Percentiles rank a stretch among this genome's conserved stretches.
These are phyloP conservation scores for Myrmophylax atrothorax DNA, from an alignment of 2,113 vertebrate genomes.

Conservation along the genomic window DNA sequence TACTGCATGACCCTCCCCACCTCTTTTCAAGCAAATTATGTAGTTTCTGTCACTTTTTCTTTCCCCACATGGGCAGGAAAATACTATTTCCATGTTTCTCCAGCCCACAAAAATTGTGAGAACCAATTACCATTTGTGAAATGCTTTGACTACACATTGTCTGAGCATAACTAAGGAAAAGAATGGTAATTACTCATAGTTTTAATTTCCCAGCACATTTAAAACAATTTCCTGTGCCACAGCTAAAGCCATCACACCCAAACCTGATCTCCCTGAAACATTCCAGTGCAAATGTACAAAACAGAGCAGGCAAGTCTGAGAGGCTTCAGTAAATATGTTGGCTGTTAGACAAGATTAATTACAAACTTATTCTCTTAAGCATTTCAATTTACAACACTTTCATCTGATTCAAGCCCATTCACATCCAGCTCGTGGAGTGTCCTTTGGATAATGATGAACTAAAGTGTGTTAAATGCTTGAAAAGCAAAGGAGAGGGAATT, in stretches of 20 bases:
- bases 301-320: neutral
- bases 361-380: neutral
- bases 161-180: neutral
- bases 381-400: conserved; percentile 36
- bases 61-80: neutral
- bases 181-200: conserved; percentile 2
- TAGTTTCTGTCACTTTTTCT: neutral
- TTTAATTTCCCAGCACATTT: conserved; percentile 14
- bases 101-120: neutral
- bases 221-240: conserved; percentile 3
- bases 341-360: conserved; percentile 4
- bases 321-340: neutral
- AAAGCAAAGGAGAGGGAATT: neutral
- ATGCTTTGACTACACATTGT: neutral
- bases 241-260: neutral
- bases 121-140: neutral
- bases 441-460: conserved; percentile 6
- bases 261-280: neutral
- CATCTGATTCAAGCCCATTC: conserved; percentile 6
- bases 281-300: neutral
- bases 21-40: neutral
- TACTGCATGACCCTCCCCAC: neutral
- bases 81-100: neutral
- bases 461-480: neutral
- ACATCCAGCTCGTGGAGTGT: neutral